phyloP scores from a whole-genome alignment of 2,888 invertebrate genomes.

The Leucophora obtusa region DNA sequence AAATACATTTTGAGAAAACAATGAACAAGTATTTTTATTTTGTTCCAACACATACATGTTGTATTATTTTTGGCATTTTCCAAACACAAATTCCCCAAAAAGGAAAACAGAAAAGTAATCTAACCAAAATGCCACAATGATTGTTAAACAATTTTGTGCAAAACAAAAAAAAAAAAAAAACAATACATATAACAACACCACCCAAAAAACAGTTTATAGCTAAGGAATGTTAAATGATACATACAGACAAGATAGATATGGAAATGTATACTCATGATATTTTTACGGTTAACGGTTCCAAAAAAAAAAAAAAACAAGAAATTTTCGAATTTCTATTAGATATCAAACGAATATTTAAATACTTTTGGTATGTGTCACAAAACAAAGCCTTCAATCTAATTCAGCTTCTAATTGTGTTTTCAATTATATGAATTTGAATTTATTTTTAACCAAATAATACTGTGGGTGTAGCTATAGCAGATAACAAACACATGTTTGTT shows the following conservation, averaged over 20 bases:
- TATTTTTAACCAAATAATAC: too few species aligned
- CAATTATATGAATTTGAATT: too few species aligned
- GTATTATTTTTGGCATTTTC: slow-evolving; percentile 50
- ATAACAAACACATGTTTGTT: not conserved
- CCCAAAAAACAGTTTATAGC: too few species aligned
- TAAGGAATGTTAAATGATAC: not conserved
- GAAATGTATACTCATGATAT: too few species aligned
- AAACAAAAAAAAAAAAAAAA: not conserved
- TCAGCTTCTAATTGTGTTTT: too few species aligned
- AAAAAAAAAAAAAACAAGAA: too few species aligned
- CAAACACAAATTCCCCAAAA: not conserved
- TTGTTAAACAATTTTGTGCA: not conserved
- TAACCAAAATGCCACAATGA: slow-evolving; percentile 19
- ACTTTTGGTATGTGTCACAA: too few species aligned
- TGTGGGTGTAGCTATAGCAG: not conserved
- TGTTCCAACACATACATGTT: slow-evolving; percentile 32
- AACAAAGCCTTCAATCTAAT: too few species aligned
- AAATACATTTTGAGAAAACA: slow-evolving; percentile 17
- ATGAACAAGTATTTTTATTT: slow-evolving; percentile 48
- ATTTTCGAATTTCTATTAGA: too few species aligned
- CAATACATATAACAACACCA: not conserved
- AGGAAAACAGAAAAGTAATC: not conserved
- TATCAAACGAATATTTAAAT: too few species aligned
- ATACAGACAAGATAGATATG: not conserved
- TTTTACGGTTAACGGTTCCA: too few species aligned